These are phyloP conservation scores for Clusia tigrina DNA, from an alignment of 2,888 invertebrate species.

Conservation along the genomic window DNA sequence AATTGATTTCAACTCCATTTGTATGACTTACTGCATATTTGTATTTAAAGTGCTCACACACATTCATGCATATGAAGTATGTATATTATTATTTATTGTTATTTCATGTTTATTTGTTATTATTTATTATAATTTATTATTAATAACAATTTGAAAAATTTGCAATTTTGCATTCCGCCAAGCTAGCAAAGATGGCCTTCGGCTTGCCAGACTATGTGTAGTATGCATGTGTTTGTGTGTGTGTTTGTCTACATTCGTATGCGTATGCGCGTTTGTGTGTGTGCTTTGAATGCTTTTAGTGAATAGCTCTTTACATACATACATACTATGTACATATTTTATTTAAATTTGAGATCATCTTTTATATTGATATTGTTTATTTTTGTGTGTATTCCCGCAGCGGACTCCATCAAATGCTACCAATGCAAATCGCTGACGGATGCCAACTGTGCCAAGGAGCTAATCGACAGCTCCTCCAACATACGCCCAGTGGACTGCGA, in stretches of 20 bases:
- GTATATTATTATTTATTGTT: too few species aligned
- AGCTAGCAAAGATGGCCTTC: too few species aligned
- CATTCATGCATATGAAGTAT: too few species aligned
- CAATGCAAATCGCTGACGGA: constrained; percentile 59
- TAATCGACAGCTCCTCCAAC: constrained; percentile 46
- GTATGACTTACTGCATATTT: too few species aligned
- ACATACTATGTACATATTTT: background rate
- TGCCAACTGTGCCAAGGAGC: constrained; percentile 53
- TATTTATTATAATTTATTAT: too few species aligned
- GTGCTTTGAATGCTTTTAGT: background rate
- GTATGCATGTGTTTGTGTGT: background rate
- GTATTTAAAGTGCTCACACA: too few species aligned
- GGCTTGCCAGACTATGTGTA: too few species aligned
- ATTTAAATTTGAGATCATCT: background rate
- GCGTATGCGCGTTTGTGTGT: background rate
- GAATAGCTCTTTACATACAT: background rate
- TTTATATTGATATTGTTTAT: background rate
- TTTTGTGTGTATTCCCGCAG: constrained; percentile 36
- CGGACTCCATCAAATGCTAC: constrained; percentile 59
- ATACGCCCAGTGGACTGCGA: constrained; percentile 57
- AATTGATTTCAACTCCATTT: too few species aligned
- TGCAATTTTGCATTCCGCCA: too few species aligned
- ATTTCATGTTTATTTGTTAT: too few species aligned
- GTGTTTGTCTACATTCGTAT: background rate
- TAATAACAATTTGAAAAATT: too few species aligned